A percentile compares a stretch with the other conserved stretches of the same genome.
Evolutionary conservation across 2,888 invertebrate genomes (phyloP).

Genomic region (Ophion slaviceki): DNA sequence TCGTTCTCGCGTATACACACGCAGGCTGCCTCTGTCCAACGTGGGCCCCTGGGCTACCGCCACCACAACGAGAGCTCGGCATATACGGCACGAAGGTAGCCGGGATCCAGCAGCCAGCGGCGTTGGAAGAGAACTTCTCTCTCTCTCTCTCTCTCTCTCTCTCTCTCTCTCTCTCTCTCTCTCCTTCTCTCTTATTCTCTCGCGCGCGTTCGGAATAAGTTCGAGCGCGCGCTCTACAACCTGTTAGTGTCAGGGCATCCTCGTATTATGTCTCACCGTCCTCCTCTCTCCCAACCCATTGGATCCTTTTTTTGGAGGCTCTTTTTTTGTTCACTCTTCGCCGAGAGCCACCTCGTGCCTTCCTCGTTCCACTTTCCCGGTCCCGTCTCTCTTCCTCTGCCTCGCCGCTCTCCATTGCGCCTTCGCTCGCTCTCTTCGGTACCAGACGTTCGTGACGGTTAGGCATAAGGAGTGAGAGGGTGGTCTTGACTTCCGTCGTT

Average conservation of each 20-base stretch:
- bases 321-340: constrained; percentile 59
- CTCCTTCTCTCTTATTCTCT: constrained; percentile 24
- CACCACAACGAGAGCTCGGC: constrained; percentile 39
- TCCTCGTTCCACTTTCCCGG: constrained; percentile 60
- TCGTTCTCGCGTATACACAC: not conserved
- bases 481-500: constrained; percentile 64
- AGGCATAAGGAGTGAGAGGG: constrained; percentile 37
- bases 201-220: constrained; percentile 41
- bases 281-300: constrained; percentile 71
- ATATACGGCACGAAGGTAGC: constrained; percentile 56
- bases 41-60: constrained; percentile 29
- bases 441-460: constrained; percentile 57
- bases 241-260: constrained; percentile 81
- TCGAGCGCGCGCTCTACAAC: constrained; percentile 76
- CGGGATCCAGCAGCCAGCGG: constrained; percentile 51
- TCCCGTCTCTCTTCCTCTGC: constrained; percentile 17
- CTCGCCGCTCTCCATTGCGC: constrained; percentile 59
- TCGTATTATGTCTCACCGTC: constrained; percentile 78
- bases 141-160: constrained; percentile 16
- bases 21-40: constrained; percentile 8
- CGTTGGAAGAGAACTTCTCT: constrained; percentile 36
- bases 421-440: constrained; percentile 27
- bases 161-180: constrained; percentile 34
- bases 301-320: constrained; percentile 53
- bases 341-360: constrained; percentile 57